Base-by-base conservation (phyloP, 2,888 invertebrate species). In the Folsomia candida region DNA sequence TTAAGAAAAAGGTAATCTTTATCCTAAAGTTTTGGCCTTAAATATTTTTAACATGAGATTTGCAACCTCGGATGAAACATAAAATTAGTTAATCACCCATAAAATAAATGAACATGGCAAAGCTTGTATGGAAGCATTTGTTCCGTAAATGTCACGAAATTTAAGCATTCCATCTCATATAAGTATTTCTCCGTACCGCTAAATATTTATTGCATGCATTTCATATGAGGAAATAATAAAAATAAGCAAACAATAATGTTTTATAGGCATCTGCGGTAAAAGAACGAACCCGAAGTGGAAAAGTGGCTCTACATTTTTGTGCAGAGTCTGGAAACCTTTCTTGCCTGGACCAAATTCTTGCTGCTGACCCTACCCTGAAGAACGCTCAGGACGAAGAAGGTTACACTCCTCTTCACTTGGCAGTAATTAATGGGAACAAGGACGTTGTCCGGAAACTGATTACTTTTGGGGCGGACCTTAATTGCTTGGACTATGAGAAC, bases 281-380 rank as follows among this genome's bases (percentile, higher is more conserved):
- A 68, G 89, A 90, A 78, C 87, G 91, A 80, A 94, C 94, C 84
- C 88, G 92, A 22, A 91, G 90, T 3, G 87, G 91, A 71, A 92
- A 94, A 82, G 91, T 91, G 78, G 94, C 94, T 22, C 86, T 98
- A 62, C 98, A 98, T 84, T 97, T 97, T 86, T 97, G 97, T 85
- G 93, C 89, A 70, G 89, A 90, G 78, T 86, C 85, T 75, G 80
- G 82, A 75, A 85, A 85, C 83, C 86, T 91, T 14, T 88, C 88
- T 80, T 89, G 91, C 81, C 90, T 88, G 1, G 86, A 87, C 78
- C 82, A 86, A 69, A 79, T 97, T 81, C 88, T 96, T 74, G 89
- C 67, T 25, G 90, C 91, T 66, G 93, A 94, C 79, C 91, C 93
- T n/a, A 89, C 89, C 80, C 86, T 96, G 78, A 87, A 95, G 71